Evolutionary conservation across 2,888 invertebrate genomes (phyloP).

Genomic region (Uropetala carovei): DNA sequence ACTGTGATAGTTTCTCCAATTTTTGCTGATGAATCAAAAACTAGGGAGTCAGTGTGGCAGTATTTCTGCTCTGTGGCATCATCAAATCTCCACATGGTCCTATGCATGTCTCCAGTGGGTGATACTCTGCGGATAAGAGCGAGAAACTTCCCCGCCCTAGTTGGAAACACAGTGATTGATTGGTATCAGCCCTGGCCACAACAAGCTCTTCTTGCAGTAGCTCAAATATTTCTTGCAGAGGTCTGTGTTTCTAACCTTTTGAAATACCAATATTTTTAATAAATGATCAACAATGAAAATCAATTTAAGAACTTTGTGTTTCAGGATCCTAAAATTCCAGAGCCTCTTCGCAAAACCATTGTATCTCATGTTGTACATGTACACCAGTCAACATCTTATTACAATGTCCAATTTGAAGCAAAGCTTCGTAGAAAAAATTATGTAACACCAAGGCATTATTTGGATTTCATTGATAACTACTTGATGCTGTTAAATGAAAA

Average conservation of each 20-base stretch:
- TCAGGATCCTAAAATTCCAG: slow-evolving; percentile 83
- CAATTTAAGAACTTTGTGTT: slow-evolving; percentile 40
- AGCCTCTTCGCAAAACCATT: slow-evolving; percentile 82
- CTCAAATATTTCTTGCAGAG: slow-evolving; percentile 88
- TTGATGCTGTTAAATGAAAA: slow-evolving; percentile 86
- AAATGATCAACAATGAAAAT: neutral
- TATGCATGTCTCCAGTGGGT: slow-evolving; percentile 93
- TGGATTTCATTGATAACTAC: slow-evolving; percentile 91
- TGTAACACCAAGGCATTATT: slow-evolving; percentile 94
- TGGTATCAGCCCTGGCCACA: slow-evolving; percentile 97
- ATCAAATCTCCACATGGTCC: slow-evolving; percentile 92
- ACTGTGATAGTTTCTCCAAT: too few species aligned
- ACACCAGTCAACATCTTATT: slow-evolving; percentile 85
- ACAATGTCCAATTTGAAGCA: slow-evolving; percentile 84
- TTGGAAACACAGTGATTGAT: slow-evolving; percentile 94
- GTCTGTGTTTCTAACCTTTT: slow-evolving; percentile 76
- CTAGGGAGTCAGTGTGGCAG: slow-evolving; percentile 88
- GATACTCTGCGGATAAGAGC: slow-evolving; percentile 89
- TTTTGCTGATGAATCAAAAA: slow-evolving; percentile 71
- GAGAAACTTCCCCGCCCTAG: slow-evolving; percentile 93
- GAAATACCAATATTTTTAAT: neutral
- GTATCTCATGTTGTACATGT: slow-evolving; percentile 92
- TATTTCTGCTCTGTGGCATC: slow-evolving; percentile 87
- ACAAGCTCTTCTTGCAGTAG: slow-evolving; percentile 92
- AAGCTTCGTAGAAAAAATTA: slow-evolving; percentile 89